Evolutionary conservation across 2,113 vertebrate genomes (phyloP).

Genomic region (Heptranchias perlo): DNA sequence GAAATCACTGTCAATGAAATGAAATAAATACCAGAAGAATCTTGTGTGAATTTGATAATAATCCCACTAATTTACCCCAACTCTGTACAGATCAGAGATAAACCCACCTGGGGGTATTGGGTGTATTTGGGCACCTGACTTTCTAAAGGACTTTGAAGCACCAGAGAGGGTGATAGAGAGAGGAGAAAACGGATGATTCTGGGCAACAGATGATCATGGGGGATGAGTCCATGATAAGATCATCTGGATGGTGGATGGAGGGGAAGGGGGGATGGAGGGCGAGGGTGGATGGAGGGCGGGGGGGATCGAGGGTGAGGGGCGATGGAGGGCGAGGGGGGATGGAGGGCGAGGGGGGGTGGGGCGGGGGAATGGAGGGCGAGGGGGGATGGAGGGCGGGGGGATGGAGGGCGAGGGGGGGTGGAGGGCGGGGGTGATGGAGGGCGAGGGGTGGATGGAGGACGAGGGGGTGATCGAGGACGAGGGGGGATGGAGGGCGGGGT

Average conservation of each 20-base stretch:
- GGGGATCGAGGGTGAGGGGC: rapidly evolving
- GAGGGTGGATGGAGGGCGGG: no score
- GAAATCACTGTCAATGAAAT: not conserved
- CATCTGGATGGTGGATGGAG: not conserved
- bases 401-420: no score
- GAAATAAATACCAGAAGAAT: not conserved
- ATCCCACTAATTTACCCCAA: not conserved
- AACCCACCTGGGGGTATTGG: not conserved
- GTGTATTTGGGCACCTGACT: not conserved
- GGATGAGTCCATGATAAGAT: not conserved
- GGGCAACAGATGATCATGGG: not conserved
- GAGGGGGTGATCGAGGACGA: not conserved
- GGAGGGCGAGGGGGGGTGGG: not conserved
- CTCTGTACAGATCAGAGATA: not conserved
- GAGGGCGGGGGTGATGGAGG: no score
- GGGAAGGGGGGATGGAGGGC: not conserved
- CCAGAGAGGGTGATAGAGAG: not conserved
- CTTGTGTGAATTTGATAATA: not conserved
- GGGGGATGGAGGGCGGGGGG: no score
- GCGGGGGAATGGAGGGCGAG: not conserved
- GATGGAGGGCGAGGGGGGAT: not conserved
- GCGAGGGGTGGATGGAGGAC: no score
- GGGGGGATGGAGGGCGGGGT: not conserved
- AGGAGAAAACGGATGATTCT: not conserved
- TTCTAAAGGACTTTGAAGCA: not conserved